Conservation (phyloP, 2,888 invertebrate genomes). For the Yponomeuta evonymella region DNA sequence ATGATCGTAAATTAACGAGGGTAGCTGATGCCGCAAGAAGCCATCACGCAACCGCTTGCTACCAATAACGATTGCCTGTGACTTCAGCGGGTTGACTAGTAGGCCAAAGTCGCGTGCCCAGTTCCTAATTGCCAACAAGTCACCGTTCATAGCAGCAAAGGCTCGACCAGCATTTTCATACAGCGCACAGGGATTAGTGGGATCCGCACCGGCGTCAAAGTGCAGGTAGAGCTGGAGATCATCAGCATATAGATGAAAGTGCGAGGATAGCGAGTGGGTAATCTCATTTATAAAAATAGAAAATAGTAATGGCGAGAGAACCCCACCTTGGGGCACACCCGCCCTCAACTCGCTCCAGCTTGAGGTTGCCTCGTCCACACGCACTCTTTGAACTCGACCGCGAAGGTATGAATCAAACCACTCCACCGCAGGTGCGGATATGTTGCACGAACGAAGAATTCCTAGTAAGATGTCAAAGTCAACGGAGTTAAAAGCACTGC, state of each 20-base stretch:
- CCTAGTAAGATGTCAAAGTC: conserved; percentile 8
- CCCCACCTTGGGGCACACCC: conserved; percentile 15
- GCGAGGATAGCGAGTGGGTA: not conserved
- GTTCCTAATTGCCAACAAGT: not conserved
- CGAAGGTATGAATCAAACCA: conserved; percentile 15
- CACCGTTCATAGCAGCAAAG: not conserved
- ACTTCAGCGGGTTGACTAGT: conserved; percentile 3
- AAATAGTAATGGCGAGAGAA: conserved; percentile 16
- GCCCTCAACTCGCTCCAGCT: conserved; percentile 13
- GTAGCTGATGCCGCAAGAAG: not conserved
- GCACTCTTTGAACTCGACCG: conserved; percentile 12
- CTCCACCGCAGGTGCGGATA: not conserved
- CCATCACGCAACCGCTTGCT: not conserved
- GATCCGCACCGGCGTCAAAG: not conserved
- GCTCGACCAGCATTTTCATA: not conserved
- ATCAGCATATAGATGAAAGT: conserved; percentile 16
- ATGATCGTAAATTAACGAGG: too few species aligned
- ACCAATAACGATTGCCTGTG: conserved; percentile 7
- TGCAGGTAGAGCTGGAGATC: conserved; percentile 15
- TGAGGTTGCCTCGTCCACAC: not conserved
- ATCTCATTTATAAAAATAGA: conserved; percentile 14
- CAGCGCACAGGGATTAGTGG: not conserved
- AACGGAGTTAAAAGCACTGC: conserved; percentile 10
- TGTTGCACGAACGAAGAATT: conserved; percentile 9
- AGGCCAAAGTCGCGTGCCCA: conserved; percentile 1